Evolutionary conservation across 2,113 vertebrate species (phyloP).

Genomic region (Mugil cephalus): DNA sequence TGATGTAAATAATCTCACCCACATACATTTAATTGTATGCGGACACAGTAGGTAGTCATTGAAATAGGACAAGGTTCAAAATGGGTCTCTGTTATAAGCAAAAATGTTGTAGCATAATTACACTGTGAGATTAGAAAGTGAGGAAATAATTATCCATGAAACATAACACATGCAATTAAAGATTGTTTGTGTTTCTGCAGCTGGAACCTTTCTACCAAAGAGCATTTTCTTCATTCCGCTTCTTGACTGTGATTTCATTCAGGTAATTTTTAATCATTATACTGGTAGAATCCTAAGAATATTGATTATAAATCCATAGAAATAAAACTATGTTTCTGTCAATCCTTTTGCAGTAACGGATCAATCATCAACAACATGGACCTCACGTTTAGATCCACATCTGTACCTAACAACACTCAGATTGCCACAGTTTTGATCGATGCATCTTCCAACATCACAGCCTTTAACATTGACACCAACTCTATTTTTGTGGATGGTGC

Average conservation of each 20-base stretch:
- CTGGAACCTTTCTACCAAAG: slow-evolving; percentile 5
- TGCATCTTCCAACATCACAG: slow-evolving; percentile 19
- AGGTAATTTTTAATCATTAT: slow-evolving; percentile 22
- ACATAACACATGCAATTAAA: background rate
- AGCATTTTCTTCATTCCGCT: slow-evolving; percentile 17
- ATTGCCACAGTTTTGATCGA: slow-evolving; percentile 30
- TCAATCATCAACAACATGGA: slow-evolving; percentile 39
- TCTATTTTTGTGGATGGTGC: slow-evolving; percentile 37
- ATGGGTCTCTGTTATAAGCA: no score
- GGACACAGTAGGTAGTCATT: no score
- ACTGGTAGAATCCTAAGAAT: background rate
- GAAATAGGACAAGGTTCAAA: no score
- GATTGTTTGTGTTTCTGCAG: slow-evolving; percentile 23
- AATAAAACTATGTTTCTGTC: background rate
- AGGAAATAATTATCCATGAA: no score
- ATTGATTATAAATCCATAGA: background rate
- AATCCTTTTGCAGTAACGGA: slow-evolving; percentile 46
- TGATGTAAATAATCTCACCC: no score
- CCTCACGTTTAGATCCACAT: background rate
- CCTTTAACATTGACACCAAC: slow-evolving; percentile 43
- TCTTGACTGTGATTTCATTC: slow-evolving; percentile 17
- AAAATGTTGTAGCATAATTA: no score
- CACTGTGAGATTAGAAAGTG: no score
- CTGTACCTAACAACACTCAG: slow-evolving; percentile 20
- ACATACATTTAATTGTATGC: no score